Evolutionary conservation across 2,888 invertebrate species (phyloP).

Genomic region (Rhodophaea formosa): DNA sequence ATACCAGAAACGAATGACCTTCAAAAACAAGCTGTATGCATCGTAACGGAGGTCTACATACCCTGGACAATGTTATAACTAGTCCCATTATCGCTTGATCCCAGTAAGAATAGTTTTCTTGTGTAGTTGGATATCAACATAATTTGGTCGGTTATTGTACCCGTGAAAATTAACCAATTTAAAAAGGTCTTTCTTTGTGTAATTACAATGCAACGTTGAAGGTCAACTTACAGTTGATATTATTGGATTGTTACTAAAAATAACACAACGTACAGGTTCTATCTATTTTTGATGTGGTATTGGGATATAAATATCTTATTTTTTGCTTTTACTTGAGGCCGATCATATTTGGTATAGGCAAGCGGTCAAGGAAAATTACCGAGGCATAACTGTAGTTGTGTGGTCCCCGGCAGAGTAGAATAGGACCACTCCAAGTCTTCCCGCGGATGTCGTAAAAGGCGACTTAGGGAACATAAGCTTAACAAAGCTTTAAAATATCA

Average conservation of each 20-base stretch:
- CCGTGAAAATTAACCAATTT: background rate
- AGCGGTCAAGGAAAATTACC: background rate
- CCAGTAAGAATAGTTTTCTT: background rate
- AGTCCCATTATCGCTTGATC: background rate
- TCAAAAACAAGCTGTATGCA: background rate
- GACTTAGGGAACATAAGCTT: too few species aligned
- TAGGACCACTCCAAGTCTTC: too few species aligned
- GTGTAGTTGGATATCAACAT: background rate
- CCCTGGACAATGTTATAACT: background rate
- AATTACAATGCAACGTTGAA: constrained; percentile 1
- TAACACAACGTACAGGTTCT: constrained; percentile 2
- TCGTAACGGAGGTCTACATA: background rate
- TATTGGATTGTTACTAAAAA: background rate
- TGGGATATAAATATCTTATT: background rate
- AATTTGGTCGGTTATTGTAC: background rate
- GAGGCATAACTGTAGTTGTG: background rate
- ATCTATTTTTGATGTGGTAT: background rate
- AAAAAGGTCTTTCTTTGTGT: background rate
- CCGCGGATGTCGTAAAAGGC: too few species aligned
- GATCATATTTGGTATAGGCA: background rate
- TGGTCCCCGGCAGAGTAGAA: too few species aligned
- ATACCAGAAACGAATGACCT: background rate
- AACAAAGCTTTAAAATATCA: too few species aligned
- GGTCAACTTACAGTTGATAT: background rate
- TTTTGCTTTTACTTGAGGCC: background rate